These are phyloP conservation scores for Eleginops maclovinus DNA, from an alignment of 2,113 vertebrate genomes.

Conservation along the genomic window DNA sequence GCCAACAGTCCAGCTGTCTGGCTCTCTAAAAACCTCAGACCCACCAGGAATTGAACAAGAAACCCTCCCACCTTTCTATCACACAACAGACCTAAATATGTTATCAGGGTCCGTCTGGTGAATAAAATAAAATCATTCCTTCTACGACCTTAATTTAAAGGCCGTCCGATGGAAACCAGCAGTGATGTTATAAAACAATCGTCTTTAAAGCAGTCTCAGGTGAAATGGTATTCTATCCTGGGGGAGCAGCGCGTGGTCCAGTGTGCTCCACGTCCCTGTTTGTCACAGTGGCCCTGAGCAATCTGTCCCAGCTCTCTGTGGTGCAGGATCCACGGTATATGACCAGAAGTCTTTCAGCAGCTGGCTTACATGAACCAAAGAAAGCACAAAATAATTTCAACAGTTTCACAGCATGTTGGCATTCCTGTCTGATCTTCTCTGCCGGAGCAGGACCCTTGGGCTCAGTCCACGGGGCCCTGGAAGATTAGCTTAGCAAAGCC, in stretches of 20 bases:
- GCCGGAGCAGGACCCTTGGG: constrained; percentile 6
- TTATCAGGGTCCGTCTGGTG: constrained; percentile 30
- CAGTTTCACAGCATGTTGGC: constrained; percentile 78
- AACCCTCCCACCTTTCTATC: neutral
- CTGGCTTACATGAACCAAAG: constrained; percentile 63
- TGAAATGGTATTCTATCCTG: constrained; percentile 57
- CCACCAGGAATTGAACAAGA: constrained; percentile 49
- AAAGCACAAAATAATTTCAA: constrained; percentile 66
- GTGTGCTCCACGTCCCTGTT: constrained; percentile 49
- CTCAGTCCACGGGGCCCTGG: constrained; percentile 97
- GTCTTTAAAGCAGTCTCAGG: constrained; percentile 49
- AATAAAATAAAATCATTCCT: constrained; percentile 36
- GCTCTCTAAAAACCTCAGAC: constrained; percentile 60
- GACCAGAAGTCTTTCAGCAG: constrained; percentile 49
- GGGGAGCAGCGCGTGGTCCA: constrained; percentile 51
- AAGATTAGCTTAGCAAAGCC: constrained; percentile 96
- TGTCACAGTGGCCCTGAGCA: constrained; percentile 50
- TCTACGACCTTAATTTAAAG: constrained; percentile 27
- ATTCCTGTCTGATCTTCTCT: constrained; percentile 28
- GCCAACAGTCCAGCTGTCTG: constrained; percentile 84
- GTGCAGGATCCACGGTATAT: constrained; percentile 65
- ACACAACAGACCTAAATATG: constrained; percentile 21
- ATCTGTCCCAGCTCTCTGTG: constrained; percentile 56
- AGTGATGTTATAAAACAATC: constrained; percentile 40
- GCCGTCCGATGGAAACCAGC: constrained; percentile 53